phyloP scores from a whole-genome alignment of 2,113 vertebrate genomes.

The Excalfactoria chinensis region DNA sequence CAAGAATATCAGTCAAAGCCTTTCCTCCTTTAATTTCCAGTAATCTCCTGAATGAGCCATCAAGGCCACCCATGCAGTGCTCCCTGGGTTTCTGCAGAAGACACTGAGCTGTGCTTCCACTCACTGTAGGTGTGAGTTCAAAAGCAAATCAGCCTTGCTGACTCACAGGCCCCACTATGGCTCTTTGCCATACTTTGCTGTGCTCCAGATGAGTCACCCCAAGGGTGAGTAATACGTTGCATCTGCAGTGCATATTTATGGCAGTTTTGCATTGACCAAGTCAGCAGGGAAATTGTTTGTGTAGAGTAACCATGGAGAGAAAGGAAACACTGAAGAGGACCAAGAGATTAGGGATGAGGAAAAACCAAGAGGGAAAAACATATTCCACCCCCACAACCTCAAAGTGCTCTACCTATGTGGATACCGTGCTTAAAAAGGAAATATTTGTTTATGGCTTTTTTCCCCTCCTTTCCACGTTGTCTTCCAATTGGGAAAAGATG shows the following conservation, averaged over 20 bases:
- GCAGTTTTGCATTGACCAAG: conserved; percentile 12
- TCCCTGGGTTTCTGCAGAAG: neutral
- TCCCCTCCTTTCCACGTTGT: neutral
- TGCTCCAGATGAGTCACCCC: conserved; percentile 51
- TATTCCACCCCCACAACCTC: neutral
- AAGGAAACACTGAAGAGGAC: conserved; percentile 22
- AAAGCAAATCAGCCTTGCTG: conserved; percentile 24
- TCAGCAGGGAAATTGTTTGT: conserved; percentile 56
- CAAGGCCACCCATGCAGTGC: neutral
- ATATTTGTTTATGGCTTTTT: neutral
- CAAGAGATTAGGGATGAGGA: neutral
- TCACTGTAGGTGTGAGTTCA: conserved; percentile 22
- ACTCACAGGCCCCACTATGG: conserved; percentile 39
- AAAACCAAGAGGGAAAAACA: neutral
- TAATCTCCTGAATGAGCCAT: neutral
- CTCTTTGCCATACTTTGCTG: neutral
- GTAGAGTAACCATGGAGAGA: conserved; percentile 65
- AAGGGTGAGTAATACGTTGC: conserved; percentile 34
- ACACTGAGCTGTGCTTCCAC: neutral
- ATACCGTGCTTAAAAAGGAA: neutral
- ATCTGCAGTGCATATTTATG: conserved; percentile 53
- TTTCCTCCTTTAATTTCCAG: neutral
- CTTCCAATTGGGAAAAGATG: neutral
- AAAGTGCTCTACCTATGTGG: neutral
- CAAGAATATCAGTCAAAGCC: rapidly evolving